Conservation (phyloP, 2,888 invertebrate genomes). For the Cheiracanthium punctorium region DNA sequence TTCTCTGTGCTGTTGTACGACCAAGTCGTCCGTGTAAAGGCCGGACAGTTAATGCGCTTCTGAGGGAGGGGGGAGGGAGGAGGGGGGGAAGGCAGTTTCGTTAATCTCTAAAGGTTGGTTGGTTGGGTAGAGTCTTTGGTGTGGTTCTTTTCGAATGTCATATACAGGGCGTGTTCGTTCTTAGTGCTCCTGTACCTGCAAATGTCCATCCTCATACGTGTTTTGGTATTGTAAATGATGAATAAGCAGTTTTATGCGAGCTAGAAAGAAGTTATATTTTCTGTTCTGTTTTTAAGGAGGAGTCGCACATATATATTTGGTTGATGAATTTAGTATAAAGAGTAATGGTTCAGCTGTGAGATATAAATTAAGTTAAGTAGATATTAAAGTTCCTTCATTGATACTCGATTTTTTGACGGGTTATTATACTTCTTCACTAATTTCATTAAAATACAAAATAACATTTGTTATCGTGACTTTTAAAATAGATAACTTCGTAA, state of each 20-base stretch:
- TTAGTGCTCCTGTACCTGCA: background rate
- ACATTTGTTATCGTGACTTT: too few species aligned
- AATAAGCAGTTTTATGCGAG: background rate
- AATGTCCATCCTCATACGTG: background rate
- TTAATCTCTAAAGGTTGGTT: background rate
- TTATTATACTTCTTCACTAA: too few species aligned
- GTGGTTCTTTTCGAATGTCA: slow-evolving; percentile 1
- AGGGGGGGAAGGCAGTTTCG: background rate
- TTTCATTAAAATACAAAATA: too few species aligned
- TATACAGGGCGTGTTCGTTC: background rate
- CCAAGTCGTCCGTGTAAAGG: slow-evolving; percentile 5
- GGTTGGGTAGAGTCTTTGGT: background rate
- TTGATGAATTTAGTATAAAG: too few species aligned
- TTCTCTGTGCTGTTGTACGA: background rate
- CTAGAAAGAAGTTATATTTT: background rate
- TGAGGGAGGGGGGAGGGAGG: background rate
- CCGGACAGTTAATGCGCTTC: slow-evolving; percentile 8
- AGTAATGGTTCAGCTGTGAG: too few species aligned
- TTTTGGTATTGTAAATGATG: background rate
- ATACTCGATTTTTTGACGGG: too few species aligned
- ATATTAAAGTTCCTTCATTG: too few species aligned
- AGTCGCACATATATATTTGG: too few species aligned
- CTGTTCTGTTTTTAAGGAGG: background rate
- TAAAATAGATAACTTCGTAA: too few species aligned
- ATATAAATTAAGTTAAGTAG: too few species aligned